A percentile compares a stretch with the other conserved stretches of the same genome.
Evolutionary conservation across 2,888 invertebrate genomes (phyloP).

Genomic region (Cryptosula pallasiana): DNA sequence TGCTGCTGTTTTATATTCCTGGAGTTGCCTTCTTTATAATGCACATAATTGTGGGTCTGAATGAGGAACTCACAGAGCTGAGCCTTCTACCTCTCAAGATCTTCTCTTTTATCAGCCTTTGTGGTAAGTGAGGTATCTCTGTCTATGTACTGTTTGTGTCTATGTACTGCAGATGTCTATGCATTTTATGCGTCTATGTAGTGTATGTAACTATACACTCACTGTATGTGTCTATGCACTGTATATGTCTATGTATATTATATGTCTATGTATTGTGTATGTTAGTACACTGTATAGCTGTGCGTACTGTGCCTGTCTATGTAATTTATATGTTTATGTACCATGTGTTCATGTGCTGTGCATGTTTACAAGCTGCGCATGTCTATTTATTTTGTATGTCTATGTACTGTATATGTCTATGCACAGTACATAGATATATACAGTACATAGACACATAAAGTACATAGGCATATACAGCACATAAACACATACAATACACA

Average conservation of each 20-base stretch:
- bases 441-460: no score
- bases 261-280: no score
- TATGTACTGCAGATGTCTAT: background rate
- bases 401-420: no score
- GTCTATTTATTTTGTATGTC: background rate
- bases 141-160: background rate
- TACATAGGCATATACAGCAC: no score
- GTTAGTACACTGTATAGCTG: background rate
- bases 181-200: background rate
- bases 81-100: conserved; percentile 17
- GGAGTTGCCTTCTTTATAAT: conserved; percentile 12
- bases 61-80: background rate
- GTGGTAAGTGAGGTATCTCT: background rate
- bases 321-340: background rate
- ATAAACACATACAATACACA: background rate
- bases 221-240: background rate
- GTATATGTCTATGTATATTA: no score
- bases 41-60: conserved; percentile 14
- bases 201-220: background rate
- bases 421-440: no score
- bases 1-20: background rate
- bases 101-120: background rate
- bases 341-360: background rate
- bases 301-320: background rate
- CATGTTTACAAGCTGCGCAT: background rate